Base-by-base conservation (phyloP, 2,113 vertebrate species). In the Speoplatyrhinus poulsoni region DNA sequence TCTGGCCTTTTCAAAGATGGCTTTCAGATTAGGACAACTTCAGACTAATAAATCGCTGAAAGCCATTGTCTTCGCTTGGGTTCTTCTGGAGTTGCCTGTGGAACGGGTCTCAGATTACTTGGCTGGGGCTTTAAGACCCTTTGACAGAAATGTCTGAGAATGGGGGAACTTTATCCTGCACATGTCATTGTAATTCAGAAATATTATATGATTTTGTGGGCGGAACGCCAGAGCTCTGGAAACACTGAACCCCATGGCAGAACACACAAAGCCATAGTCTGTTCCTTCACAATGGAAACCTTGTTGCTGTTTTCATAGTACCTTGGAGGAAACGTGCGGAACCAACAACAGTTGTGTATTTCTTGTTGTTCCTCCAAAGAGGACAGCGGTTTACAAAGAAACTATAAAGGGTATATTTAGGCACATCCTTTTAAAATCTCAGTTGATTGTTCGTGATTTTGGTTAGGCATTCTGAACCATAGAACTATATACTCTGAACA, bases 251-350 rank as follows among this genome's bases (percentile, higher is more conserved):
- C 56, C 78, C 53, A 66, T 60, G 70, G 68, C 64, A 62, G 69
- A 52, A 64, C 65, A 65, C 73, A 91, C 89, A 91, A 92, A 90
- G 83, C 52, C 26, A 75, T 83, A 12, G 70, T 76, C 79, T 91
- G 89, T 91, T 89, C 82, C 77, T 79, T 72, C 75, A 90, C 90
- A 91, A 89, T 82, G 76, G 73, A 83, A 90, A 90, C 80, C 67
- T 82, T 91, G 89, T 89, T 81, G 72, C 72, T 69, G 61, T 83
- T 81, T 85, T 77, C 64, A 72, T 66, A 59, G 46, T 76, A 70
- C 74, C 74, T 69, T 67, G 57, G 54, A 82, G 65, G 80, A 76
- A 80, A 73, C 52, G 65, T 60, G 48, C 80, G 85, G 76, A 83
- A 83, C 87, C 86, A 91, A 90, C 87, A 89, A 73, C 69, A 70